Base-by-base conservation (phyloP, 2,797 vertebrate genomes). In the Crenichthys baileyi region DNA sequence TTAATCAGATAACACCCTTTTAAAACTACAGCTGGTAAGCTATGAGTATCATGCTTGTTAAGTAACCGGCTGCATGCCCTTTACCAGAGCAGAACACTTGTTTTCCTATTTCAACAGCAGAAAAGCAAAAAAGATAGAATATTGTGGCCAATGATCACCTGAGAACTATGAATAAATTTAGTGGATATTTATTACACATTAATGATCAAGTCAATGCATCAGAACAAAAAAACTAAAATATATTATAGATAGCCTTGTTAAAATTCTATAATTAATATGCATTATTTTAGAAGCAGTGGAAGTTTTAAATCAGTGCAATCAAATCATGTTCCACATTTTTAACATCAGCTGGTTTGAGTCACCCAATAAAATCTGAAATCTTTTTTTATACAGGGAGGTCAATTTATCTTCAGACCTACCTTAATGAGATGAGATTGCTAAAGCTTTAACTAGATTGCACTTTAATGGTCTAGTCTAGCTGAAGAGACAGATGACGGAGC, bases 391-490 rank as follows among this genome's bases (percentile, higher is more conserved):
- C 56, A 51, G 67, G 20, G 48, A n/a, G 78, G 46, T 75, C 75
- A 85, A 68, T n/a, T 22, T 70, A 75, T 76, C 58, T 87, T 79
- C 86, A 77, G 65, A 80, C 68, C 5, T 72, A 73, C 63, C 73
- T 85, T 83, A 87, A 91, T 89, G 80, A 88, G 79, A 75, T 76
- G 65, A 80, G 76, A 79, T 76, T 83, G 70, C 55, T 79, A 77
- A 73, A 78, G 72, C 71, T 87, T 89, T 81, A 86, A 90, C 86
- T 79, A 89, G 73, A 87, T 77, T 75, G 58, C 75, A 76, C 53
- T 83, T 79, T 89, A 87, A 92, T 89, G 83, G 82, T 80, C 77
- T 81, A 80, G 78, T 85, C 80, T 85, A 84, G 46, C 71, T 44
- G 61, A 90, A 56, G 61, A 85, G 44, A 80, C 67, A 51, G 48